These are phyloP conservation scores for Cranoglanis bouderius DNA, from an alignment of 2,113 vertebrate species.

Conservation along the genomic window DNA sequence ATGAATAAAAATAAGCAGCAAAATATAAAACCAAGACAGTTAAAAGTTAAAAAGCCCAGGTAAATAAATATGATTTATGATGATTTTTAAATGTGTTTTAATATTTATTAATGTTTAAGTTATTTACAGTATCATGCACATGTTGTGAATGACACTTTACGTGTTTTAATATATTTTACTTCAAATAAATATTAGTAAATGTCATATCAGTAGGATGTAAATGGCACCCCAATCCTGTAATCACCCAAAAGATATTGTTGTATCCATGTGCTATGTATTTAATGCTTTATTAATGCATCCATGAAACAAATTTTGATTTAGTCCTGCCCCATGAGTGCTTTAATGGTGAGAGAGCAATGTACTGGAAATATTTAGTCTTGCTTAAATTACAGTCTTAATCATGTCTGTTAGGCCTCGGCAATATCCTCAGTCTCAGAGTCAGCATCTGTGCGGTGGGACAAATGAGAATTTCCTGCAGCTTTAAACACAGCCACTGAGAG, in stretches of 20 bases:
- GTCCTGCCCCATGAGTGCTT: neutral
- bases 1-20: neutral
- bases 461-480: neutral
- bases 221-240: neutral
- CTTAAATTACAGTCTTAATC: slow-evolving; percentile 14
- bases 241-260: neutral
- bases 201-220: neutral
- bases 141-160: neutral
- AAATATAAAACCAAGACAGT: neutral
- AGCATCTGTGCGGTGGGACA: neutral
- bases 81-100: neutral
- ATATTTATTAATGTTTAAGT: neutral
- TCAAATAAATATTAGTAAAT: neutral
- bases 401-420: neutral
- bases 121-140: neutral
- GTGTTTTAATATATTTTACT: neutral
- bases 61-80: neutral
- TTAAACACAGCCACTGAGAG: slow-evolving; percentile 13
- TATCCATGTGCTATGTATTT: neutral
- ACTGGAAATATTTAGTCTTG: slow-evolving; percentile 8
- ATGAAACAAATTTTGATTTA: slow-evolving; percentile 4
- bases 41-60: neutral
- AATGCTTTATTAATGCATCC: slow-evolving; percentile 26
- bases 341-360: neutral
- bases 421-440: slow-evolving; percentile 9